A percentile compares a stretch with the other conserved stretches of the same genome.
Conservation (phyloP, 2,113 vertebrate species). For the Crotophaga sulcirostris region DNA sequence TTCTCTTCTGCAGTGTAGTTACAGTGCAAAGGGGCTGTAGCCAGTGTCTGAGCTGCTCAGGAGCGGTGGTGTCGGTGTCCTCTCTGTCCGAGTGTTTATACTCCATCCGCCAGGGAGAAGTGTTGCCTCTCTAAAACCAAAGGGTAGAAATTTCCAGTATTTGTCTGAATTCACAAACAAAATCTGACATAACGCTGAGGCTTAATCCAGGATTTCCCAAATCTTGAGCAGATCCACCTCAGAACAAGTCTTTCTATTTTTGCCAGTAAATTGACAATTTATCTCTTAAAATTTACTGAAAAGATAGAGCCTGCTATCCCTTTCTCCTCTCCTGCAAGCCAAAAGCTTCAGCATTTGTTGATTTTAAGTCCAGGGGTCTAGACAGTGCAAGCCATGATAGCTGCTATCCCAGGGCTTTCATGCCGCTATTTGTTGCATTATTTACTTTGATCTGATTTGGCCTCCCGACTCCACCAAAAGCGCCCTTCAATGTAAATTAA, state of each 20-base stretch:
- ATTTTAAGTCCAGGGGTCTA: neutral
- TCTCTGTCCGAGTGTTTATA: accelerated
- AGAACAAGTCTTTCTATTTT: neutral
- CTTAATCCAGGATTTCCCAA: neutral
- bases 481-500: neutral
- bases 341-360: neutral
- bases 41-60: accelerated
- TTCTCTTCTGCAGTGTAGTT: neutral
- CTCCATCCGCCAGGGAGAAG: neutral
- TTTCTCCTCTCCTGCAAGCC: neutral
- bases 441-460: constrained; percentile 26
- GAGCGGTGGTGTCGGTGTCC: neutral
- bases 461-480: constrained; percentile 8
- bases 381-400: neutral
- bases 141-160: neutral
- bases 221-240: neutral
- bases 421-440: constrained; percentile 7
- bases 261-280: neutral
- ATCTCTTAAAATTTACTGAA: neutral
- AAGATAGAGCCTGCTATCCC: neutral
- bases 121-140: accelerated
- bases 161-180: neutral
- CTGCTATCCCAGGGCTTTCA: neutral
- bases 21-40: neutral
- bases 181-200: neutral